Evolutionary conservation across 2,113 vertebrate species (phyloP).

Genomic region (Nothocercus nigrocapillus): DNA sequence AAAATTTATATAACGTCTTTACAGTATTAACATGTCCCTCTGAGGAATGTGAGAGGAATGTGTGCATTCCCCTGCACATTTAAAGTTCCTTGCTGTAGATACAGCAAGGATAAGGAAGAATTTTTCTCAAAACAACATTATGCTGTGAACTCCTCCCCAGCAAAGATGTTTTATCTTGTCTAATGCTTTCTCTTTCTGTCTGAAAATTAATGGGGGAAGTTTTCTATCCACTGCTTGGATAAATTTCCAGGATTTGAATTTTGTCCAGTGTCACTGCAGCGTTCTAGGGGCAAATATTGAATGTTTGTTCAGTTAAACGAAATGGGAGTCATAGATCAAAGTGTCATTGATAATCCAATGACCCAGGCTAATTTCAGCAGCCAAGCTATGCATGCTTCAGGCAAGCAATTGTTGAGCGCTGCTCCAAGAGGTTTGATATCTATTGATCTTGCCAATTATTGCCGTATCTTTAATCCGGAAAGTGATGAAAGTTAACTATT

Average conservation of each 20-base stretch:
- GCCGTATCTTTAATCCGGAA: background rate
- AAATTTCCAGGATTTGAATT: background rate
- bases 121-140: background rate
- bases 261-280: background rate
- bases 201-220: background rate
- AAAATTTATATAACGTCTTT: background rate
- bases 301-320: background rate
- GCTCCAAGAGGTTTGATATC: background rate
- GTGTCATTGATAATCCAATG: background rate
- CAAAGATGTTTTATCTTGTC: background rate
- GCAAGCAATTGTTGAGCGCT: background rate
- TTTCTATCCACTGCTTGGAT: background rate
- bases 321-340: background rate
- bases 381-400: background rate
- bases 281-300: background rate
- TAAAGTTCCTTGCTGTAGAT: background rate
- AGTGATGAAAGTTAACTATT: background rate
- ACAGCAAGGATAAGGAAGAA: background rate
- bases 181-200: background rate
- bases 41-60: background rate
- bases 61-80: rapidly evolving
- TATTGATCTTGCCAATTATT: background rate
- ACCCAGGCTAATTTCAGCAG: background rate
- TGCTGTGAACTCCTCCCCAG: background rate
- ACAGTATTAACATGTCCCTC: background rate